Percentiles rank a stretch among this genome's conserved stretches.
Conservation (phyloP, 2,113 vertebrate genomes). For the Scortum barcoo region DNA sequence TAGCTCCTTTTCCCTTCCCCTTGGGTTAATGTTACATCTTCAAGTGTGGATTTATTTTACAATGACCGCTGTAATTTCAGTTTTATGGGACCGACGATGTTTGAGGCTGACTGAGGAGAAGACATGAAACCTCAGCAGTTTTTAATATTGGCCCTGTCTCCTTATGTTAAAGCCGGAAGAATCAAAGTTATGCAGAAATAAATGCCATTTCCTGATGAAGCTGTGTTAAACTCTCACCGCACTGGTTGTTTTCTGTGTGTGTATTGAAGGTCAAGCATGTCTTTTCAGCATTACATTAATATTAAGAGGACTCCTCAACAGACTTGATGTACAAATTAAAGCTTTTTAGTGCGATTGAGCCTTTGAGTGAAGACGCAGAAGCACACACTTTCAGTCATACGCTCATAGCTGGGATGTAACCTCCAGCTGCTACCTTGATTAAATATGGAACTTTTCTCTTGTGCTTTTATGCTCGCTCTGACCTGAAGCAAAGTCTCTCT, state of each 20-base stretch:
- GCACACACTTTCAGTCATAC: not conserved
- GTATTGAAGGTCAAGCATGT: slow-evolving; percentile 20
- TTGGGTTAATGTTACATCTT: slow-evolving; percentile 59
- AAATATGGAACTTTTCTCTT: not conserved
- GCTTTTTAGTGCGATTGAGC: slow-evolving; percentile 4
- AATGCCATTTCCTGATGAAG: not conserved
- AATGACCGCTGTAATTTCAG: slow-evolving; percentile 19
- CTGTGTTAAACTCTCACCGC: not conserved
- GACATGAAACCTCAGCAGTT: slow-evolving; percentile 1
- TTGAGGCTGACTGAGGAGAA: slow-evolving; percentile 3
- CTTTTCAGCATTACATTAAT: slow-evolving; percentile 24
- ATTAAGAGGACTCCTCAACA: slow-evolving; percentile 12
- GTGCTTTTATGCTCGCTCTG: not conserved
- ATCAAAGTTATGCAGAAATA: slow-evolving; percentile 6
- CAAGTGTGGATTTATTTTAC: slow-evolving; percentile 57
- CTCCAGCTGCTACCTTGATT: slow-evolving; percentile 26
- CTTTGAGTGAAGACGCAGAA: not conserved
- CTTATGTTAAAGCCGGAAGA: not conserved
- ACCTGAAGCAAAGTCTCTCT: slow-evolving; percentile 15
- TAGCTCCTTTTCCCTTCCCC: slow-evolving; percentile 30
- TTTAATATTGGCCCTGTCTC: slow-evolving; percentile 6
- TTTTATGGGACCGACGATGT: slow-evolving; percentile 25
- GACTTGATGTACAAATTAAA: not conserved
- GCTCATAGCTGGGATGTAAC: slow-evolving; percentile 8
- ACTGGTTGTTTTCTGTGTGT: not conserved